Percentiles rank a stretch among this genome's conserved stretches.
Evolutionary conservation across 2,888 invertebrate species (phyloP).

Genomic region (Agrilus cyanescens): DNA sequence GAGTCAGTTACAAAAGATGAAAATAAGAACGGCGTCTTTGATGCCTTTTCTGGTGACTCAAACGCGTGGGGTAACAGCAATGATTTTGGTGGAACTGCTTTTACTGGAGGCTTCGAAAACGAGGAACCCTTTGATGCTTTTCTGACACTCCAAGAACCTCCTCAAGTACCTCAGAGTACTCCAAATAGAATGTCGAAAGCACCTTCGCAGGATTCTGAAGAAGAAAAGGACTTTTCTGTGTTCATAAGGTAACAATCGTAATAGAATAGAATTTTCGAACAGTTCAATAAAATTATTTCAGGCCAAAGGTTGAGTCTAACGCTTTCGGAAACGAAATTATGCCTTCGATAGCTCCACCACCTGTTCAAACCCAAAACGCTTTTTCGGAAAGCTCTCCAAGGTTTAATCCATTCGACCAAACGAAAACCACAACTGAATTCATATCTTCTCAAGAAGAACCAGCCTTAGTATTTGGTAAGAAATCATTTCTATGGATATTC

Average conservation of each 20-base stretch:
- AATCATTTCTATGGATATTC: not conserved
- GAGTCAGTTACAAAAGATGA: conserved; percentile 53
- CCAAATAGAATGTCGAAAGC: conserved; percentile 48
- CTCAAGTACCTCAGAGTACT: conserved; percentile 51
- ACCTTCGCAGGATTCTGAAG: conserved; percentile 66
- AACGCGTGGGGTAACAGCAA: conserved; percentile 33
- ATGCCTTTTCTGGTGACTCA: conserved; percentile 38
- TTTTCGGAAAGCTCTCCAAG: conserved; percentile 52
- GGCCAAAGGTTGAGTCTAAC: conserved; percentile 42
- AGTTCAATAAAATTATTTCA: conserved; percentile 21
- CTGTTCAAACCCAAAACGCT: conserved; percentile 39
- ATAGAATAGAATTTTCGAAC: not conserved
- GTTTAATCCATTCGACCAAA: conserved; percentile 68
- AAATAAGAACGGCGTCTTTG: conserved; percentile 38
- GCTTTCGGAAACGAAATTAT: conserved; percentile 42
- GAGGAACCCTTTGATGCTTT: conserved; percentile 73
- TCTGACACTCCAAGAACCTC: conserved; percentile 67
- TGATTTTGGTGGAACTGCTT: conserved; percentile 29
- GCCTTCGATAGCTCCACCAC: conserved; percentile 63
- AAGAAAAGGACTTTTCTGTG: conserved; percentile 68
- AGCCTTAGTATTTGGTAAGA: conserved; percentile 31
- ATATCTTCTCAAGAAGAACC: conserved; percentile 28
- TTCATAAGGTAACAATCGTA: conserved; percentile 54
- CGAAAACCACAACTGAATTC: conserved; percentile 35
- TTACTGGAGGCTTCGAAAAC: conserved; percentile 47